Conservation (phyloP, 2,797 vertebrate species). For the Notamacropus eugenii region DNA sequence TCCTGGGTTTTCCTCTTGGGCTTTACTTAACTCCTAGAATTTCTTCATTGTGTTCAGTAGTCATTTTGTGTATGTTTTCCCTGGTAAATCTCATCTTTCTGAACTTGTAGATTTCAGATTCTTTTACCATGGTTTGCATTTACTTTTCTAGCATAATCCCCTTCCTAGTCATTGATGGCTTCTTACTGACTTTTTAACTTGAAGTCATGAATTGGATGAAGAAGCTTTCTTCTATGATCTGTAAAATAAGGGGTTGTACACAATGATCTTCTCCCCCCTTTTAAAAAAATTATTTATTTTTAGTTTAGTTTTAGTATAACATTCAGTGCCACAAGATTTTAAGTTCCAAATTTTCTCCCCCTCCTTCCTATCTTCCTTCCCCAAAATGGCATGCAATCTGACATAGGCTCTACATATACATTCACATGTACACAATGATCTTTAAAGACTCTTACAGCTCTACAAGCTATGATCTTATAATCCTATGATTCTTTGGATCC, state of each 20-base stretch:
- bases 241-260: background rate
- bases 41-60: background rate
- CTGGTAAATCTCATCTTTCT: background rate
- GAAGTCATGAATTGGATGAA: background rate
- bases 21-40: background rate
- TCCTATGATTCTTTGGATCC: background rate
- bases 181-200: background rate
- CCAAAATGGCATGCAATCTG: no score
- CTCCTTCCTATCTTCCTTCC: no score
- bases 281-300: no score
- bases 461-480: background rate
- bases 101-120: background rate
- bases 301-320: no score
- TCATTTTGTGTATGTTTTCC: background rate
- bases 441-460: no score
- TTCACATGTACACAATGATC: background rate
- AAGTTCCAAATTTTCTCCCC: no score
- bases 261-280: no score
- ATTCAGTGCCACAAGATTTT: no score
- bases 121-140: background rate
- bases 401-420: no score
- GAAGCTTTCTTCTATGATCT: background rate
- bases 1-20: background rate
- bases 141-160: background rate
- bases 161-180: background rate